A percentile compares a stretch with the other conserved stretches of the same genome.
phyloP scores from a whole-genome alignment of 2,113 vertebrate genomes.

The Setophaga petechia region DNA sequence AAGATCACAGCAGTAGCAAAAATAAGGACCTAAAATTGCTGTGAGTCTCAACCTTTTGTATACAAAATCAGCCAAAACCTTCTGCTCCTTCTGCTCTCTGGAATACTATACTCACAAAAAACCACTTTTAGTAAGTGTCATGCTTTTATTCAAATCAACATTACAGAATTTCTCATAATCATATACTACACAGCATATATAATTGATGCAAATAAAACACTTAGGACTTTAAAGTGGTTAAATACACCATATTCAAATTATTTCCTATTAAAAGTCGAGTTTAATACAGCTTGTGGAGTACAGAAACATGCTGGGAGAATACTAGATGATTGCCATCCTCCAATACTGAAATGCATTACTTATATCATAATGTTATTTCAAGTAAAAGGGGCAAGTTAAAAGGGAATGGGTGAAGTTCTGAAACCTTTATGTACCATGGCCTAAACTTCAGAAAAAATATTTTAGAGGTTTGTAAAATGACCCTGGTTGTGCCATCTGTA shows the following conservation, averaged over 20 bases:
- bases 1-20: background rate
- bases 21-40: background rate
- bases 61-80: background rate
- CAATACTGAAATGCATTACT: background rate
- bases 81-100: background rate
- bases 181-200: background rate
- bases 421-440: constrained; percentile 1
- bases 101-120: background rate
- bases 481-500: background rate
- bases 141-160: background rate
- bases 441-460: background rate
- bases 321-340: background rate
- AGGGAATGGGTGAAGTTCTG: constrained; percentile 16
- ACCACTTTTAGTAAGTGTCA: background rate
- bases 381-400: background rate
- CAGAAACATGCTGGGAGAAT: background rate
- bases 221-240: background rate
- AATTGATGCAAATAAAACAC: background rate
- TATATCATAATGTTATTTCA: background rate
- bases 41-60: background rate
- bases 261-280: background rate
- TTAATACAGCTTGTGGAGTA: background rate
- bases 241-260: background rate
- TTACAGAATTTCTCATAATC: background rate
- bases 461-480: constrained; percentile 2